Percentiles rank a stretch among this genome's conserved stretches.
phyloP scores from a whole-genome alignment of 2,113 vertebrate genomes.

The Corythaixoides concolor region DNA sequence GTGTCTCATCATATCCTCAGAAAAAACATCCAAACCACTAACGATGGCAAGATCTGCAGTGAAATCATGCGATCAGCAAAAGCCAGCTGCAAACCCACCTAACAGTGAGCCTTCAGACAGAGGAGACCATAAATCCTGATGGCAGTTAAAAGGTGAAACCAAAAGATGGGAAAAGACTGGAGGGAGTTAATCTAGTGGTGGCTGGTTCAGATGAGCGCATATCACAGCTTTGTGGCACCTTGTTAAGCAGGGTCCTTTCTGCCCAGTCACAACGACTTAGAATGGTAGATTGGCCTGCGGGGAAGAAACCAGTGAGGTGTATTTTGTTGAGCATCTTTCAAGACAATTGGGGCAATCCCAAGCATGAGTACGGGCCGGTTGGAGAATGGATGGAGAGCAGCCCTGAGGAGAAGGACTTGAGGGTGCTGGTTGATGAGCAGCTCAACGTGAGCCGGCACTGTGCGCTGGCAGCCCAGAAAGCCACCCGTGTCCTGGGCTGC shows the following conservation, averaged over 20 bases:
- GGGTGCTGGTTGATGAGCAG: no score
- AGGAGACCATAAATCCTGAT: neutral
- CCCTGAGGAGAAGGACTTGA: no score
- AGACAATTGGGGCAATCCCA: neutral
- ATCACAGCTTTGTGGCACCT: neutral
- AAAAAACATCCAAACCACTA: neutral
- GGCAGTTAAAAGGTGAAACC: neutral
- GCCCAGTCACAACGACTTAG: slow-evolving; percentile 21
- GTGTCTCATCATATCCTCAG: neutral
- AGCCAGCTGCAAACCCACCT: neutral
- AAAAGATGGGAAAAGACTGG: neutral
- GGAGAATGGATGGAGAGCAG: no score
- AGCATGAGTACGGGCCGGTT: no score
- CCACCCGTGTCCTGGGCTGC: no score
- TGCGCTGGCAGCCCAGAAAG: no score
- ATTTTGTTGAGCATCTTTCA: neutral
- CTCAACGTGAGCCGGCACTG: no score
- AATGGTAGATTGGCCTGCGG: slow-evolving; percentile 10
- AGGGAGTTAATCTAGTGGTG: neutral
- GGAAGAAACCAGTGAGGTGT: neutral
- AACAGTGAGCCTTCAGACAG: neutral
- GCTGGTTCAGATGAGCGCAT: neutral
- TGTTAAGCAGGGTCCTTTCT: slow-evolving; percentile 20
- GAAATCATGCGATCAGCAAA: neutral
- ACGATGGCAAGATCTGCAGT: neutral